These are phyloP conservation scores for Coptodon bakossiorum DNA, from an alignment of 2,113 vertebrate species.

Conservation along the genomic window DNA sequence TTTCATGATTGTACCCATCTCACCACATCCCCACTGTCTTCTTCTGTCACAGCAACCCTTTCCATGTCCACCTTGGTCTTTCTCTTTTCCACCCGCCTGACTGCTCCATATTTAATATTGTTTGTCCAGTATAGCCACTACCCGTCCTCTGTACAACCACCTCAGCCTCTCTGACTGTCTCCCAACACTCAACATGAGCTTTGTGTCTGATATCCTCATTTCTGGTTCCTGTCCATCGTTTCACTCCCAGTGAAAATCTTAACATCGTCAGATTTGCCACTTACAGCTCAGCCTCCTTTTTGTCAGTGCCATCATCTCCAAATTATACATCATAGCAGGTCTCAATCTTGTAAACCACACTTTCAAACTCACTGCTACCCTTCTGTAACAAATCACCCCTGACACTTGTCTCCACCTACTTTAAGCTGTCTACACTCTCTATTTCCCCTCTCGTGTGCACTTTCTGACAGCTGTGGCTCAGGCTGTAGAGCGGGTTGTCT, in stretches of 20 bases:
- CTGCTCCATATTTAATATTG: background rate
- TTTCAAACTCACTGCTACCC: background rate
- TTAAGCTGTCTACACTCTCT: background rate
- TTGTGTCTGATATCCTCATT: background rate
- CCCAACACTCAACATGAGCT: background rate
- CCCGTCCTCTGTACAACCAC: background rate
- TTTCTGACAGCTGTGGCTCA: background rate
- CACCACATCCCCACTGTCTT: background rate
- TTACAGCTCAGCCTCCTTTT: background rate
- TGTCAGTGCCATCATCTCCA: background rate
- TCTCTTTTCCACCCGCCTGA: background rate
- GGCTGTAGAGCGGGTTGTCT: background rate
- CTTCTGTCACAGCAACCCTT: background rate
- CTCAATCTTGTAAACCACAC: background rate
- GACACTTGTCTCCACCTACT: background rate
- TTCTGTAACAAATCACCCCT: background rate
- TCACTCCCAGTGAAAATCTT: background rate
- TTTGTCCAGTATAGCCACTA: background rate
- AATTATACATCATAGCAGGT: background rate
- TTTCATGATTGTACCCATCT: background rate
- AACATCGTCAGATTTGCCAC: background rate
- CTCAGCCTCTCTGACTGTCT: background rate
- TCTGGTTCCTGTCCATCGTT: background rate
- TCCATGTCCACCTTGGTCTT: background rate
- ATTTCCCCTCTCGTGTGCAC: background rate